Percentiles rank a stretch among this genome's conserved stretches.
Conservation (phyloP, 2,113 vertebrate genomes). For the Cercopithecus mona region DNA sequence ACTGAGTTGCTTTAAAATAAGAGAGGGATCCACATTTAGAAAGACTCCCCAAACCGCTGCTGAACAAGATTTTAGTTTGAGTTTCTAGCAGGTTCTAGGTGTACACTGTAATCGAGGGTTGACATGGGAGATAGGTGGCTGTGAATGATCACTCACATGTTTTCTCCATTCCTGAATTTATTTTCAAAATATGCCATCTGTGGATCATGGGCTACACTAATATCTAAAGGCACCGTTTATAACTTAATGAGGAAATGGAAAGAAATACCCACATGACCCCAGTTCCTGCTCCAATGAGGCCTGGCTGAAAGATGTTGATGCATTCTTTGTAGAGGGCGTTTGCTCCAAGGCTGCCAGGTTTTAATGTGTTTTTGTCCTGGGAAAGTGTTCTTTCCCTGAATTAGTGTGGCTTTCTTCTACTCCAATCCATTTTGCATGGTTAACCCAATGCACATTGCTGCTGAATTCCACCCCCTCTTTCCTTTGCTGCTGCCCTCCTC, state of each 20-base stretch:
- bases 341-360: slow-evolving; percentile 83
- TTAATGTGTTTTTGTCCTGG: slow-evolving; percentile 88
- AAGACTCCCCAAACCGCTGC: background rate
- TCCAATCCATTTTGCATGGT: slow-evolving; percentile 91
- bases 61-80: background rate
- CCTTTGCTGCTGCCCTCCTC: background rate
- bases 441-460: slow-evolving; percentile 77
- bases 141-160: background rate
- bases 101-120: no score
- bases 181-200: background rate
- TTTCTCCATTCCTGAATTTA: background rate
- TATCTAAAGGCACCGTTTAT: background rate
- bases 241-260: background rate
- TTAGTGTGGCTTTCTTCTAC: slow-evolving; percentile 88
- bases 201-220: background rate
- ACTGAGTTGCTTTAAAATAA: background rate
- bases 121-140: background rate
- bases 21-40: background rate
- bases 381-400: slow-evolving; percentile 90
- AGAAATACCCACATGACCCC: background rate
- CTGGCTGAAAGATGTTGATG: slow-evolving; percentile 65
- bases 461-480: slow-evolving; percentile 51
- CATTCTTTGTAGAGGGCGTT: slow-evolving; percentile 78
- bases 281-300: slow-evolving; percentile 67
- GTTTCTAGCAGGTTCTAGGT: background rate